Evolutionary conservation across 2,888 invertebrate genomes (phyloP).

Genomic region (Trilocha varians): DNA sequence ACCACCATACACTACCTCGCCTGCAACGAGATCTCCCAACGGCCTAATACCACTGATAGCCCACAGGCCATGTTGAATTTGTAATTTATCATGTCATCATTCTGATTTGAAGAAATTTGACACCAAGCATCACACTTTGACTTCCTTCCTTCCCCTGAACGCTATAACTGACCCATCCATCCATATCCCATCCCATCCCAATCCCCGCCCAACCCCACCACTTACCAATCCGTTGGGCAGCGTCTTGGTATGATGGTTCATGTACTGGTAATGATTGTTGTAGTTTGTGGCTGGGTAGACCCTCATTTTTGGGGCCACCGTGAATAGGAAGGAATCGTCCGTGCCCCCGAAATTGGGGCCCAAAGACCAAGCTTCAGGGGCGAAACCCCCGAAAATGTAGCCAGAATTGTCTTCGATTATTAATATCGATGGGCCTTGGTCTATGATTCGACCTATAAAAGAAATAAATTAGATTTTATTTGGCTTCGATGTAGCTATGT

Average conservation of each 20-base stretch:
- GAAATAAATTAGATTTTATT: neutral
- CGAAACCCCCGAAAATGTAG: constrained; percentile 92
- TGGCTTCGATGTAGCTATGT: too few relatives aligned
- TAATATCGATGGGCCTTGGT: constrained; percentile 87
- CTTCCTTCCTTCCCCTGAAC: neutral
- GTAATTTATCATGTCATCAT: too few relatives aligned
- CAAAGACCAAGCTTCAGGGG: constrained; percentile 83
- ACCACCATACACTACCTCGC: too few relatives aligned
- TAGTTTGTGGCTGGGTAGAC: constrained; percentile 85
- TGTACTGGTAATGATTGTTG: constrained; percentile 93
- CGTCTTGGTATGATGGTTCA: constrained; percentile 93
- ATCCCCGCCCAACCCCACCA: neutral
- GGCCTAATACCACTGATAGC: too few relatives aligned
- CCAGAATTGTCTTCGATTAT: constrained; percentile 87
- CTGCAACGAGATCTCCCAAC: too few relatives aligned
- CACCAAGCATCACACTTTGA: too few relatives aligned
- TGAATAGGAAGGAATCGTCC: constrained; percentile 87
- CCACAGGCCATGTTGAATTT: too few relatives aligned
- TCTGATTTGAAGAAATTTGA: too few relatives aligned
- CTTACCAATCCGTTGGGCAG: constrained; percentile 92
- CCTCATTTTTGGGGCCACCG: constrained; percentile 84
- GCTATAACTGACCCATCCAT: too few relatives aligned
- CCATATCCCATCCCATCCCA: too few relatives aligned
- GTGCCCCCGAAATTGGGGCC: constrained; percentile 85
- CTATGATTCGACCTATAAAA: constrained; percentile 77